Evolutionary conservation across 2,797 vertebrate genomes (phyloP).

Genomic region (Amniataba percoides): DNA sequence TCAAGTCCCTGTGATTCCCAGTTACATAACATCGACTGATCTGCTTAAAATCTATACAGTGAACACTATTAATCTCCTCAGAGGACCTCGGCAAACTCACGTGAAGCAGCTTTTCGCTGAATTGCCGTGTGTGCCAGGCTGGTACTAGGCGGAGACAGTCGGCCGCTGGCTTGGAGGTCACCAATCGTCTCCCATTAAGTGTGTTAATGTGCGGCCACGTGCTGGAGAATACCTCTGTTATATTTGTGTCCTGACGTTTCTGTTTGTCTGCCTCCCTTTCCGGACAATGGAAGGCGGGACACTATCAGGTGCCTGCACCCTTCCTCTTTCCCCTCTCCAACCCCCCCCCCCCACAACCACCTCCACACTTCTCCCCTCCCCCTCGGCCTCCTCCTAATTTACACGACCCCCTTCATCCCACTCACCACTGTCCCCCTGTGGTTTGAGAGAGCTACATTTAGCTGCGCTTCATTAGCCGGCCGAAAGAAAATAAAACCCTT

Average conservation of each 20-base stretch:
- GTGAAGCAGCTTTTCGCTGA: slow-evolving; percentile 74
- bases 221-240: slow-evolving; percentile 33
- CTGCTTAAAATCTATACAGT: slow-evolving; percentile 73
- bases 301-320: slow-evolving; percentile 68
- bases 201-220: slow-evolving; percentile 20
- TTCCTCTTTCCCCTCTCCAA: slow-evolving; percentile 58
- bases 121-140: slow-evolving; percentile 21
- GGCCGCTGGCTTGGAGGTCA: slow-evolving; percentile 28
- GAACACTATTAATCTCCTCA: slow-evolving; percentile 70
- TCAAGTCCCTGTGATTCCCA: slow-evolving; percentile 40
- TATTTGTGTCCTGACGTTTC: slow-evolving; percentile 43
- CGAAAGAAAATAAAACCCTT: slow-evolving; percentile 39
- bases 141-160: slow-evolving; percentile 62
- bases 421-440: slow-evolving; percentile 69
- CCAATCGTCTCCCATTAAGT: not conserved
- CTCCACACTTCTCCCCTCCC: not conserved
- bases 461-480: slow-evolving; percentile 71
- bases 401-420: slow-evolving; percentile 68
- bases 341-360: not conserved
- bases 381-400: slow-evolving; percentile 63
- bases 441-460: slow-evolving; percentile 73
- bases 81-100: slow-evolving; percentile 57
- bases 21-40: slow-evolving; percentile 74
- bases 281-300: slow-evolving; percentile 74
- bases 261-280: slow-evolving; percentile 60